Evolutionary conservation across 2,888 invertebrate genomes (phyloP).

Genomic region (Polymixis flavicincta): DNA sequence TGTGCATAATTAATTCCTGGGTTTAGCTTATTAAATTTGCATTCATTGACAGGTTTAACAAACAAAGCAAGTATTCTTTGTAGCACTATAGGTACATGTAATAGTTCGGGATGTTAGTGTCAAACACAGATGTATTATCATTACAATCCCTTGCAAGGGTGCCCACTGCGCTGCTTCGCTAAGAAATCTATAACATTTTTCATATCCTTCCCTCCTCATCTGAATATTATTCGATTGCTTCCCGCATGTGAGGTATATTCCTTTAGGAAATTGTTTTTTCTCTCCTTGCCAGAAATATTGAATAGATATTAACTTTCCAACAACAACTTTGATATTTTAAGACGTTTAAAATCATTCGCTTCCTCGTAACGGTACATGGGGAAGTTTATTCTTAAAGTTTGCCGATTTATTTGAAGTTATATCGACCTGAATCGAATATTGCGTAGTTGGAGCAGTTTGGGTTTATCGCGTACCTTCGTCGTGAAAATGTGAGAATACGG

Average conservation of each 20-base stretch:
- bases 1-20: conserved; percentile 5
- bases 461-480: conserved; percentile 70
- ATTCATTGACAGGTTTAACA: conserved; percentile 1
- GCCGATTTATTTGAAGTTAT: conserved; percentile 66
- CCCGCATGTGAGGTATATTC: conserved; percentile 70
- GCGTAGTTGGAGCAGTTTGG: conserved; percentile 66
- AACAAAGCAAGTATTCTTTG: conserved; percentile 11
- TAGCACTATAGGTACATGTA: neutral
- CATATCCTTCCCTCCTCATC: conserved; percentile 75
- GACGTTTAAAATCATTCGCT: conserved; percentile 64
- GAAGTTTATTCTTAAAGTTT: conserved; percentile 58
- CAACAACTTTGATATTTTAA: conserved; percentile 59
- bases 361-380: conserved; percentile 46
- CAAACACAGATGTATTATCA: conserved; percentile 59
- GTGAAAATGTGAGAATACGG: conserved; percentile 74
- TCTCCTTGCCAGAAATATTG: conserved; percentile 68
- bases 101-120: conserved; percentile 37
- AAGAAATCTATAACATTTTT: conserved; percentile 74
- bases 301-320: conserved; percentile 65
- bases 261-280: conserved; percentile 75
- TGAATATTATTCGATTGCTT: conserved; percentile 81
- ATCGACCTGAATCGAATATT: conserved; percentile 69
- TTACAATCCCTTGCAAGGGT: conserved; percentile 59
- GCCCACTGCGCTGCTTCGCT: conserved; percentile 63
- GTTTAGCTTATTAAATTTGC: conserved; percentile 15